Conservation (phyloP, 2,888 invertebrate species). For the Ophion obscuratus region DNA sequence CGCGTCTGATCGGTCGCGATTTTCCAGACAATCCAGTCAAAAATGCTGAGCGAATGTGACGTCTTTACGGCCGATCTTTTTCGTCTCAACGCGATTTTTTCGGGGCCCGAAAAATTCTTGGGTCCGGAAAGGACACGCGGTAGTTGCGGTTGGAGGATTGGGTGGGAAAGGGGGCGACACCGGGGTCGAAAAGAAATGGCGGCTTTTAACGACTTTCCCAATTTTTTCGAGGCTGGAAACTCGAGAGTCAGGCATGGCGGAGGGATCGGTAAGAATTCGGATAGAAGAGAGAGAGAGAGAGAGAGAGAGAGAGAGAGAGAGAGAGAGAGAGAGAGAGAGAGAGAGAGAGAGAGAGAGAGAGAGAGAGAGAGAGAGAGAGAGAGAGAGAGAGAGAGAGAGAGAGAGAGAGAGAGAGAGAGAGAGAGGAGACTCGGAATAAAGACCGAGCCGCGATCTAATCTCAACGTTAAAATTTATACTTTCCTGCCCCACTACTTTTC, state of each 20-base stretch:
- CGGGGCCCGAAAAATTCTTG: neutral
- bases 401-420: constrained; percentile 30
- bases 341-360: constrained; percentile 32
- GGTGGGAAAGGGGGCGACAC: neutral
- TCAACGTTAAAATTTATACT: constrained; percentile 79
- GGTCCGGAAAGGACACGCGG: neutral
- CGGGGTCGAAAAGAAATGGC: constrained; percentile 23
- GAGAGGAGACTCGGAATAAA: constrained; percentile 32
- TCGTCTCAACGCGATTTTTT: no score
- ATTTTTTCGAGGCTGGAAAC: constrained; percentile 32
- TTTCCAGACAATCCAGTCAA: no score
- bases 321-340: neutral
- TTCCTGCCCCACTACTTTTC: constrained; percentile 78
- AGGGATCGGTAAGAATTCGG: constrained; percentile 24
- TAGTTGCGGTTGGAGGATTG: neutral
- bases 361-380: constrained; percentile 11
- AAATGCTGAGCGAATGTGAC: no score
- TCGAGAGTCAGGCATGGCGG: constrained; percentile 40
- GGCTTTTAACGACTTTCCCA: constrained; percentile 50
- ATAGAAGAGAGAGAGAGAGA: constrained; percentile 6
- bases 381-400: constrained; percentile 12
- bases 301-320: constrained; percentile 33
- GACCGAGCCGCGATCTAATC: constrained; percentile 78
- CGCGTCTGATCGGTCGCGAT: no score
- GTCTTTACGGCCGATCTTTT: neutral